Base-by-base conservation (phyloP, 1,140 invertebrate species). In the Muscidifurax raptorellus region DNA sequence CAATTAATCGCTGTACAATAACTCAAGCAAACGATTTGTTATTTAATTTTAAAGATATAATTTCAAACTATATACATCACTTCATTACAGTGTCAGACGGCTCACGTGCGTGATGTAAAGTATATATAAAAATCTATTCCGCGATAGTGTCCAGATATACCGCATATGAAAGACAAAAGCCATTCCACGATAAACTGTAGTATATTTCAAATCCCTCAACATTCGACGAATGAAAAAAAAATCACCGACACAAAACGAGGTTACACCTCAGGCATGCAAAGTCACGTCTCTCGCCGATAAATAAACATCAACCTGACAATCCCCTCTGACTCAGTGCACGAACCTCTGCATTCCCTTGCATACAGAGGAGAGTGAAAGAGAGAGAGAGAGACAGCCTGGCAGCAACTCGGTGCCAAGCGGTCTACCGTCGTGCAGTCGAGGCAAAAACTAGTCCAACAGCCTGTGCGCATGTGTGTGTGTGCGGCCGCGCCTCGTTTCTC, bases 401-500 rank as follows among this genome's bases (percentile, higher is more conserved):
- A 40, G 44, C 40, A 69, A 32, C 83, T 86, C 91, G 91, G 91
- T 91, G 91, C 91, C 91, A 91, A 90, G 89, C 90, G 90, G 91
- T 91, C 91, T 91, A 89, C 90, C 89, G 87, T 40, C n/a, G n/a
- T n/a, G n/a, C n/a, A 22, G 88, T 87, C 83, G 83, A 77, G 82
- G 88, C 89, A 90, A 91, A 90, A 91, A 90, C 90, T 90, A 90
- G 90, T 90, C 87, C 90, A 89, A 86, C 87, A 80, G 85, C 88
- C 85, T 78, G 87, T 87, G 83, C 28, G 5, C 27, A 27, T 44
- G 30, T n/a, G 22, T 59, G 52, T 1, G 52, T 7, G 52, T 28
- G 12, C 15, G 44, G 13, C 22, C 47, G 18, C 69, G 71, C 25
- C 67, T 80, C 75, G 59, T 30, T 67, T 84, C 84, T 84, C 83